Conservation (phyloP, 2,113 vertebrate genomes). For the Naja naja region DNA sequence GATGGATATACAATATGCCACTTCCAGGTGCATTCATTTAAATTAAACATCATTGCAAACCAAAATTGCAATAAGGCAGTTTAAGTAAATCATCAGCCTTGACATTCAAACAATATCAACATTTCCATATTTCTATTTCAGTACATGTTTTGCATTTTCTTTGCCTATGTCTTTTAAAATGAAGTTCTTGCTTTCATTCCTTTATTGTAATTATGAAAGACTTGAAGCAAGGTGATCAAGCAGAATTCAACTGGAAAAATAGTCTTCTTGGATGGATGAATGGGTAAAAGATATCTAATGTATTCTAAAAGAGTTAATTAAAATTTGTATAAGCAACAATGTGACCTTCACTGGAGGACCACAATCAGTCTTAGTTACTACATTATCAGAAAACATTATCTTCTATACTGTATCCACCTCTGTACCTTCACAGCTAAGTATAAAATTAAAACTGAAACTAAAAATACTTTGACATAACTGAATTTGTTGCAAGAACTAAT, state of each 20-base stretch:
- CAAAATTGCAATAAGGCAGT: background rate
- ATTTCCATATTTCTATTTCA: conserved; percentile 36
- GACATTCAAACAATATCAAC: background rate
- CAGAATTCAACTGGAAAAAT: conserved; percentile 39
- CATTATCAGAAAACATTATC: conserved; percentile 45
- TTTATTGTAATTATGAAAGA: conserved; percentile 54
- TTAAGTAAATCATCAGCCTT: conserved; percentile 19
- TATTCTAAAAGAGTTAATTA: conserved; percentile 62
- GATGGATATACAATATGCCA: background rate
- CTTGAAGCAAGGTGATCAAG: conserved; percentile 52
- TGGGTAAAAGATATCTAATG: conserved; percentile 50
- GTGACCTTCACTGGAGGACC: conserved; percentile 35
- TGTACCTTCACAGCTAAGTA: conserved; percentile 42
- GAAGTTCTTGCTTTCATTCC: conserved; percentile 56
- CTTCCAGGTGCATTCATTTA: background rate
- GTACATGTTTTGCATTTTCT: conserved; percentile 59
- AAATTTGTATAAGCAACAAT: conserved; percentile 56
- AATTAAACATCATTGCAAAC: background rate
- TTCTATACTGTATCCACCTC: conserved; percentile 17
- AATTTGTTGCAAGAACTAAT: conserved; percentile 47
- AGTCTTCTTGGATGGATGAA: conserved; percentile 39
- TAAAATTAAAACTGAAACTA: conserved; percentile 57
- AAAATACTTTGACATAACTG: conserved; percentile 57
- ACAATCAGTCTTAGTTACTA: conserved; percentile 50
- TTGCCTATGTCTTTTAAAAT: conserved; percentile 60